Conservation (phyloP, 2,797 vertebrate species). For the Gymnodraco acuticeps region DNA sequence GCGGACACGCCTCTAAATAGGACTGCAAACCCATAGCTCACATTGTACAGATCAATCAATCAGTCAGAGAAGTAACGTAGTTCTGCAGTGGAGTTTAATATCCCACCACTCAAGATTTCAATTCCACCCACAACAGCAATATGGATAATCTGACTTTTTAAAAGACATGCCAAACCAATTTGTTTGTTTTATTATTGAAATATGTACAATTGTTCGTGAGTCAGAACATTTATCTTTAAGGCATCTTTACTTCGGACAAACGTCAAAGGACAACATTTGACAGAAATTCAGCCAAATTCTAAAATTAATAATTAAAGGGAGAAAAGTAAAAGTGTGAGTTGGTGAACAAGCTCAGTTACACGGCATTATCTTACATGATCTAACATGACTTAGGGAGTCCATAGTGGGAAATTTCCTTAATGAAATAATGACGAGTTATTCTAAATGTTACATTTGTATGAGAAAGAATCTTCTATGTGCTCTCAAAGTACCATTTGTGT, state of each 20-base stretch:
- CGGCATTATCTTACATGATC: not conserved
- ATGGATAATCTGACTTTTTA: not conserved
- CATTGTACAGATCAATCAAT: not conserved
- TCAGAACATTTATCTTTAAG: not conserved
- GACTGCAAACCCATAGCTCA: constrained; percentile 18
- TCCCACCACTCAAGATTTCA: not conserved
- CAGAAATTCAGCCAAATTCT: no score
- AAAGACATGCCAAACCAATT: not conserved
- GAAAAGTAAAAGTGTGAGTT: not conserved
- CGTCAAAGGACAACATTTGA: not conserved
- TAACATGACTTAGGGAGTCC: not conserved
- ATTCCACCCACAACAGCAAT: not conserved
- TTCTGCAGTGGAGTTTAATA: not conserved
- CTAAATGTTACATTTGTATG: not conserved
- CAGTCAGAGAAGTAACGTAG: not conserved
- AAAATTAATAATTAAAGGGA: no score
- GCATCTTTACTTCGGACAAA: not conserved
- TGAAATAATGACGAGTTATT: not conserved
- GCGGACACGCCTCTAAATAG: constrained; percentile 33
- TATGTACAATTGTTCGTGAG: not conserved
- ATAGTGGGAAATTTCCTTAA: no score
- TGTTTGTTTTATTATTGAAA: not conserved
- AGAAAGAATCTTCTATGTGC: not conserved
- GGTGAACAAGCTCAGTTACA: not conserved
- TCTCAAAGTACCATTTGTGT: not conserved